Base-by-base conservation (phyloP, 1,140 invertebrate genomes). In the Centruroides sculpturatus region DNA sequence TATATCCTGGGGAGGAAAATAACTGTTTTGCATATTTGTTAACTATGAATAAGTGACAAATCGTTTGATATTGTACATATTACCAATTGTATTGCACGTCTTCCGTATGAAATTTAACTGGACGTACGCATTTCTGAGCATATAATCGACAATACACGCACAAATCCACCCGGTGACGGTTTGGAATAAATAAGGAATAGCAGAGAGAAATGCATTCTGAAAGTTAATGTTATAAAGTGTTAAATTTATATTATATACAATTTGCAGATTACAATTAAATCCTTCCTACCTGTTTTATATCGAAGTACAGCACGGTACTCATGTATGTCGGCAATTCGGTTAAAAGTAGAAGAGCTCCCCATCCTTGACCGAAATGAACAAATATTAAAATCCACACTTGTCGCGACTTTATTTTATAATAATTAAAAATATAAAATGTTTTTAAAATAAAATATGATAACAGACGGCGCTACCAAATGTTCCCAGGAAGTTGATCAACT, bases 281-380 rank as follows among this genome's bases (percentile, higher is more conserved):
- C 35, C 23, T 55, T 36, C 4, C 3, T 12, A 89, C 87, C 74
- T 84, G 77, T 74, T 90, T 86, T 64, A 95, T 88, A 69, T 92
- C 81, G 69, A 86, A 93, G 65, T 86, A 78, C 10, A 96, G 77
- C 59, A 95, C 87, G 69, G 85, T 82, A 69, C 90, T 86, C 83
- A 97, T 87, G 73, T 92, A 98, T 0, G 86, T 91, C 7, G 93
- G 93, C 59, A 97, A 77, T 70, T 93, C 88, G 71, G 92, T 91
- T 56, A 95, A 81, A 55, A 96, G 83, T 5, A 88, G 93, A 76
- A 95, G 95, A 76, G 92, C 94, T 1, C 91, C 89, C 77, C 92
- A 97, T 57, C 94, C 91, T 60, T 89, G 90, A 59, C 86, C 83
- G 46, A 83, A 87, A 71, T 97, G 91, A 0, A 87, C 89, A 35